Evolutionary conservation across 2,797 vertebrate genomes (phyloP).

Genomic region (Halcyon badia): DNA sequence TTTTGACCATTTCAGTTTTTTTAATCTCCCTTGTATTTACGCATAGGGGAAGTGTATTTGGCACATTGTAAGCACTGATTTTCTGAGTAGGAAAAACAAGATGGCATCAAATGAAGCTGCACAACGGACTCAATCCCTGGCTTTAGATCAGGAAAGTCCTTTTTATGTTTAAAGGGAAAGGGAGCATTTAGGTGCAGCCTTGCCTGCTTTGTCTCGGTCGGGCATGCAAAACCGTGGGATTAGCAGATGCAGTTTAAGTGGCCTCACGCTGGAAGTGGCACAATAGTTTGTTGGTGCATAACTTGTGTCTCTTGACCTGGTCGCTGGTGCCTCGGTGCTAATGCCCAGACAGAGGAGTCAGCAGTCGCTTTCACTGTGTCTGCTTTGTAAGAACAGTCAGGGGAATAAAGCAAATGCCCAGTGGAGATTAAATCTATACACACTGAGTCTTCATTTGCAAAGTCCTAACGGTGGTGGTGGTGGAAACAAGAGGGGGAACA

Average conservation of each 20-base stretch:
- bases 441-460: not conserved
- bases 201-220: not conserved
- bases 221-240: slow-evolving; percentile 1
- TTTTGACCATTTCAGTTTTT: not conserved
- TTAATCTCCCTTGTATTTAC: not conserved
- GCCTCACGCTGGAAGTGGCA: not conserved
- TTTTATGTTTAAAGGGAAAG: not conserved
- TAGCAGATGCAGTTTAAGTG: slow-evolving; percentile 37
- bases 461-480: not conserved
- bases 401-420: slow-evolving; percentile 39
- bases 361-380: slow-evolving; percentile 55
- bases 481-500: not conserved
- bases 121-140: slow-evolving; percentile 7
- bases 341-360: slow-evolving; percentile 75
- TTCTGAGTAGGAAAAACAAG: slow-evolving; percentile 37
- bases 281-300: slow-evolving; percentile 51
- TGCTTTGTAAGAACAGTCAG: slow-evolving; percentile 34
- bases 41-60: not conserved
- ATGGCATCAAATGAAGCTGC: not conserved
- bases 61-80: not conserved
- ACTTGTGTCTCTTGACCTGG: slow-evolving; percentile 58
- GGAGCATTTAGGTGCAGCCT: slow-evolving; percentile 30
- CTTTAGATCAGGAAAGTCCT: slow-evolving; percentile 38
- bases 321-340: slow-evolving; percentile 6
- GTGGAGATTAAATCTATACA: slow-evolving; percentile 25